Evolutionary conservation across 1,140 invertebrate genomes (phyloP), one percentile per base, ranked within the genome.

Genomic region (Ceratina australensis): DNA sequence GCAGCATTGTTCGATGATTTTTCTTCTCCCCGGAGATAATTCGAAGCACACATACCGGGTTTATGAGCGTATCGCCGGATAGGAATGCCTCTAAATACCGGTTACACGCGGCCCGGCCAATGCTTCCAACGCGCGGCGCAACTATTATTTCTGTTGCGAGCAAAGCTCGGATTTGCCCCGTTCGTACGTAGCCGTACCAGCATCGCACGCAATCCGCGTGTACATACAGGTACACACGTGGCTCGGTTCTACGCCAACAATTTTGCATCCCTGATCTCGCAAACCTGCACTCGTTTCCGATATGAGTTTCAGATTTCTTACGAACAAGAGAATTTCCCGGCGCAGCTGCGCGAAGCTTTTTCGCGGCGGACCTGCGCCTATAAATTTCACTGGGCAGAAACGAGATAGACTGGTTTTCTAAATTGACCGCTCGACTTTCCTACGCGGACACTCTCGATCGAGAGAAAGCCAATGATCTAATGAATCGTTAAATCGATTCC

Each of bases 61-160:
- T 84, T 84, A 84, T 66, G 78, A 83, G 49, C 69, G 56, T 83
- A 80, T 83, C 68, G 77, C 68, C 33, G 26, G 49, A 76, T 63
- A 77, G 78, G 81, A 83, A 84, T 84, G 82, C 68, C 54, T 84
- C 72, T 84, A 79, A 83, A 82, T 83, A 82, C 81, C 82, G 76
- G 80, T 82, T 82, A 71, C 64, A 49, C 33, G 50, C 8, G 49
- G 13, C 69, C 49, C 50, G 54, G 60, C 54, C 64, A 72, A 68
- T 60, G 50, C 24, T 73, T 76, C 47, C 24, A 71, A 42, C 33
- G 33, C 33, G 33, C 50, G 61, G 52, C 28, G 33, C 47, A 67
- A 57, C 54, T 56, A 56, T 82, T 78, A 66, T 83, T 75, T 68
- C 61, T 57, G 18, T 18, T 8, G 20, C 24, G 65, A 42, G 49